Evolutionary conservation across 2,797 vertebrate species (phyloP), one percentile per base, ranked within the genome.

Genomic region (Dendrocincla tyrannina): DNA sequence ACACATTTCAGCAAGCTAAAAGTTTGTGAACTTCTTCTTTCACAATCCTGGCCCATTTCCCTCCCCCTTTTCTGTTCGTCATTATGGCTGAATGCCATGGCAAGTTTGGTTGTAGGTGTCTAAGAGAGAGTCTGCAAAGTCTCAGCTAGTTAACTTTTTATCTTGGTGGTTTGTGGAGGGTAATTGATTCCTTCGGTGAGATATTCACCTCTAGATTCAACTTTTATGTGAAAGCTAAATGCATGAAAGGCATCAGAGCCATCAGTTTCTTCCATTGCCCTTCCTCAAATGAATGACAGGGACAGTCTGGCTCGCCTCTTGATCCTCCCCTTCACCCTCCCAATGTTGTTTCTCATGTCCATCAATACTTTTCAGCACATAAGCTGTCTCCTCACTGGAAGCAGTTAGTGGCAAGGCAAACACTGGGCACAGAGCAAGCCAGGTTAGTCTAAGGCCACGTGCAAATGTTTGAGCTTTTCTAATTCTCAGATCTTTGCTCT

Each of bases 11-110:
- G 62, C 85, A 66, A 55, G 44, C 63, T 84, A 56, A 78, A 91
- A 95, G 67, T 95, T 93, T 32, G 2, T 70, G 66, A 96, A 91
- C 77, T 58, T 93, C 58, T 62, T 89, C 66, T 97, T 95, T 95
- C n/a, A 5, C 80, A 96, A 84, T 95, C 83, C 70, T 93, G 85
- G 80, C 85, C 79, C 62, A 44, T 69, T 94, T 95, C 88, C 93
- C 8, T 0, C 35, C 88, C 50, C 49, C 42, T 72, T 70, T 89
- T 81, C 50, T 90, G n/a, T 77, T 93, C 28, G 8, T 86, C 13
- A 0, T 83, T 44, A 76, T 41, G 55, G 39, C 76, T 69, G 73
- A 94, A 69, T 84, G 66, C 73, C 1, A 13, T 85, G 59, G 73
- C 23, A 88, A 66, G 42, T 75, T 88, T 88, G 83, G 88, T 35